Percentiles rank a stretch among this genome's conserved stretches.
Conservation (phyloP, 2,797 vertebrate genomes). For the Ibycter americanus region DNA sequence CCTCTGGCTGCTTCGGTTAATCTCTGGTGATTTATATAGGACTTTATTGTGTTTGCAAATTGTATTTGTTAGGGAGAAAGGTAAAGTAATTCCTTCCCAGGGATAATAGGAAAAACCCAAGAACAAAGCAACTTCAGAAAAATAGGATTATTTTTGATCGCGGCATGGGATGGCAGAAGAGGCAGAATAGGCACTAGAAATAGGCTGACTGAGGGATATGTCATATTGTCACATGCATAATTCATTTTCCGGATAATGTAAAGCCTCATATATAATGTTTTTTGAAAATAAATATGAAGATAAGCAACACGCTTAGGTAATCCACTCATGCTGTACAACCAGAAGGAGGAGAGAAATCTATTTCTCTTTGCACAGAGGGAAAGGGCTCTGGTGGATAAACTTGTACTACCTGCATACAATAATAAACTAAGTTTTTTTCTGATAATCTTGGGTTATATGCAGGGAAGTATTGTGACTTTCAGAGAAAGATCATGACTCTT, state of each 20-base stretch:
- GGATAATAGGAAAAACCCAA: not conserved
- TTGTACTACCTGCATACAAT: not conserved
- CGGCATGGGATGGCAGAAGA: not conserved
- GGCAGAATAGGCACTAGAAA: not conserved
- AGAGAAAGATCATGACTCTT: not conserved
- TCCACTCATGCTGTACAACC: not conserved
- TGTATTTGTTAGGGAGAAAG: not conserved
- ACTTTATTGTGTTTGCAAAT: not conserved
- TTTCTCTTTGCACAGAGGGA: not conserved
- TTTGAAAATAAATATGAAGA: not conserved
- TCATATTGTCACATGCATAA: constrained; percentile 14
- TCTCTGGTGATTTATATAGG: constrained; percentile 1
- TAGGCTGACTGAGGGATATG: not conserved
- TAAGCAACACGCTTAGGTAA: not conserved
- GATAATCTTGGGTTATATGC: not conserved
- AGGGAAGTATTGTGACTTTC: not conserved
- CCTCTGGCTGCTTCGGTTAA: not conserved
- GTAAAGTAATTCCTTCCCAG: not conserved
- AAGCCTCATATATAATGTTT: not conserved
- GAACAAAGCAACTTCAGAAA: not conserved
- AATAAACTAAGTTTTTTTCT: not conserved
- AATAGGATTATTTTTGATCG: constrained; percentile 9
- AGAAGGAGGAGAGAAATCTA: not conserved
- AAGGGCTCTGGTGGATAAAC: not conserved
- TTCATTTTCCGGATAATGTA: constrained; percentile 19